Conservation (phyloP, 2,797 vertebrate genomes). For the Cyclopterus lumpus region DNA sequence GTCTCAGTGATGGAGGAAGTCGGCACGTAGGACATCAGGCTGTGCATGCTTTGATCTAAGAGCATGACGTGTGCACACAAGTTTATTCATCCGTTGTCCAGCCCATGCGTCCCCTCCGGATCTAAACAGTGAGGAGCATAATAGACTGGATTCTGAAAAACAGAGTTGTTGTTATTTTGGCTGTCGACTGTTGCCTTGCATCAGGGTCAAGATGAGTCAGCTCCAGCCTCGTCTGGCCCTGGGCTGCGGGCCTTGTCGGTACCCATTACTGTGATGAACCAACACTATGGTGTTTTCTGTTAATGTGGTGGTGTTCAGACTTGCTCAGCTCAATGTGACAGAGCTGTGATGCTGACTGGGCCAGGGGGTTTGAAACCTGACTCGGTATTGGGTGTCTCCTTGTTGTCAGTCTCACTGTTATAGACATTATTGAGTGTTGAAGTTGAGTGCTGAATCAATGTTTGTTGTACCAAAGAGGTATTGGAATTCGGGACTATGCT, state of each 20-base stretch:
- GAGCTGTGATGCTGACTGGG: slow-evolving; percentile 60
- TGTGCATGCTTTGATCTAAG: background rate
- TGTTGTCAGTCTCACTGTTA: slow-evolving; percentile 67
- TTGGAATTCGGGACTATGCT: slow-evolving; percentile 10
- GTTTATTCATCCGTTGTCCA: slow-evolving; percentile 29
- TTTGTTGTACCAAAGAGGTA: slow-evolving; percentile 42
- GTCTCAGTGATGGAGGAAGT: background rate
- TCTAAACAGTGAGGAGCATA: slow-evolving; percentile 2
- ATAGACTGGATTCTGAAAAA: slow-evolving; percentile 26
- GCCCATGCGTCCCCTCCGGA: background rate
- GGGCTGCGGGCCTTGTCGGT: slow-evolving; percentile 50
- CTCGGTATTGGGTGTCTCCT: slow-evolving; percentile 61
- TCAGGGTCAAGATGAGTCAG: slow-evolving; percentile 70
- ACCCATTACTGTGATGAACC: slow-evolving; percentile 63
- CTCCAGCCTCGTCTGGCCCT: slow-evolving; percentile 47
- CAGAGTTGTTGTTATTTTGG: slow-evolving; percentile 61
- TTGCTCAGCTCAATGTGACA: slow-evolving; percentile 36
- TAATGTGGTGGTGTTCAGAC: slow-evolving; percentile 40
- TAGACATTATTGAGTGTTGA: slow-evolving; percentile 72
- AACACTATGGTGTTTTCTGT: slow-evolving; percentile 51
- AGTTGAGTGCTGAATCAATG: slow-evolving; percentile 67
- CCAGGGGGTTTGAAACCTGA: slow-evolving; percentile 59
- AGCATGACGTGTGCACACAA: background rate
- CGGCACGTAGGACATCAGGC: background rate
- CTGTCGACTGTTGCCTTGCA: slow-evolving; percentile 60